Base-by-base conservation (phyloP, 1,140 invertebrate genomes). In the Doryteuthis pealeii region DNA sequence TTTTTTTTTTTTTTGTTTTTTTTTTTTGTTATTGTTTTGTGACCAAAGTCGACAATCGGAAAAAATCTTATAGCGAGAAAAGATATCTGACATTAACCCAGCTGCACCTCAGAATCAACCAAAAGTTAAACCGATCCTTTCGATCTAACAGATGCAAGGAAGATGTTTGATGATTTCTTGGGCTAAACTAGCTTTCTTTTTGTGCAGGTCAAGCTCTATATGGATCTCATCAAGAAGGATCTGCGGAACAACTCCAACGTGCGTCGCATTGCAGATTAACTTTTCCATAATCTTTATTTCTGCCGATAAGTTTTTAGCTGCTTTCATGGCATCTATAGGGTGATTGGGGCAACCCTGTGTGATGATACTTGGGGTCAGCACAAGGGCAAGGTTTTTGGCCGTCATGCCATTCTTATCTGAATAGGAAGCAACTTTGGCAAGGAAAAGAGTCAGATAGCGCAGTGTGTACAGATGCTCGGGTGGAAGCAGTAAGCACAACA, bases 311-410 rank as follows among this genome's bases (percentile, higher is more conserved):
- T 28, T 1, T 62, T 62, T 62, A 28, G 54, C 72, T 86, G 82
- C 18, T 87, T 76, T 12, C 83, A 73, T 70, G 85, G 83, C 67
- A 81, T 81, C 74, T 82, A 82, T 15, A 62, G 45, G 2, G 18
- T 28, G 22, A 62, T 6, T 62, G 6, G 0, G 22, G 6, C 0
- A 82, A 91, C 89, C 71, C 89, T 89, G 85, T 33, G 76, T 85
- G 71, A 96, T 93, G 66, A 96, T 89, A 84, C 93, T 94, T 18
- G 94, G 94, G 4, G 93, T 92, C 83, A 95, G 87, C 22, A 95
- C 92, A 78, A 94, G 92, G 1, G 94, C 92, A 54, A 95, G 87
- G 86, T 95, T 96, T 66, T 91, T 91, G 66, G 91, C 87, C 80
- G 91, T 90, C 94, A 96, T 96, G 87, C 93, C 92, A 84, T 95